Conservation (phyloP, 2,113 vertebrate species). For the Trichechus manatus region DNA sequence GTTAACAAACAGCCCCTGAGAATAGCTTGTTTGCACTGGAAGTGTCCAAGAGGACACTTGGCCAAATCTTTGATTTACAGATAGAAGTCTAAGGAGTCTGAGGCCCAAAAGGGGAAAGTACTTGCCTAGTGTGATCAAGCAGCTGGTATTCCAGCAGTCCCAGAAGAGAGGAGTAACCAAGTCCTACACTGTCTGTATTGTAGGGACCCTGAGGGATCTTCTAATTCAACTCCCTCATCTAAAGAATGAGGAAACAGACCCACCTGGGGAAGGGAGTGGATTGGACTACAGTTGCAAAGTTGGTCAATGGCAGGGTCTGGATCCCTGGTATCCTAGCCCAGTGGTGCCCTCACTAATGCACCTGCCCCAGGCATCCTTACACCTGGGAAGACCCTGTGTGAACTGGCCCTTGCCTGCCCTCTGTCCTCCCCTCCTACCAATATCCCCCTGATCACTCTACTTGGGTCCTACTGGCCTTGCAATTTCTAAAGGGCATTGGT, state of each 20-base stretch:
- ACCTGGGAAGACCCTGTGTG: background rate
- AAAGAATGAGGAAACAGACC: background rate
- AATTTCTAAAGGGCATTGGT: background rate
- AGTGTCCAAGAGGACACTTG: background rate
- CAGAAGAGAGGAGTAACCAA: background rate
- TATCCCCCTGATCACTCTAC: background rate
- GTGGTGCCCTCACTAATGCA: background rate
- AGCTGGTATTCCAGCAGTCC: background rate
- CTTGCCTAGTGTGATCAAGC: background rate
- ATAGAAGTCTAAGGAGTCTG: background rate
- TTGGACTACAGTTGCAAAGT: background rate
- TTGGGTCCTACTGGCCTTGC: too few relatives aligned
- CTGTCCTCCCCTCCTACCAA: background rate
- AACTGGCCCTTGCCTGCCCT: background rate
- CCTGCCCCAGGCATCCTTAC: background rate
- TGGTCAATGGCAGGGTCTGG: background rate
- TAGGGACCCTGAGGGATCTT: background rate
- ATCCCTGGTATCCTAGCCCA: background rate
- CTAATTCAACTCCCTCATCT: background rate
- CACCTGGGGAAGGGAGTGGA: background rate
- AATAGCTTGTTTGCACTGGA: background rate
- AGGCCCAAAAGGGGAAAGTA: background rate
- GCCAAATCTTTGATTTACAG: background rate
- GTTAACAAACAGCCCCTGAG: background rate
- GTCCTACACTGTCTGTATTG: background rate